phyloP scores from a whole-genome alignment of 2,113 vertebrate genomes.

The Coregonus clupeaformis region DNA sequence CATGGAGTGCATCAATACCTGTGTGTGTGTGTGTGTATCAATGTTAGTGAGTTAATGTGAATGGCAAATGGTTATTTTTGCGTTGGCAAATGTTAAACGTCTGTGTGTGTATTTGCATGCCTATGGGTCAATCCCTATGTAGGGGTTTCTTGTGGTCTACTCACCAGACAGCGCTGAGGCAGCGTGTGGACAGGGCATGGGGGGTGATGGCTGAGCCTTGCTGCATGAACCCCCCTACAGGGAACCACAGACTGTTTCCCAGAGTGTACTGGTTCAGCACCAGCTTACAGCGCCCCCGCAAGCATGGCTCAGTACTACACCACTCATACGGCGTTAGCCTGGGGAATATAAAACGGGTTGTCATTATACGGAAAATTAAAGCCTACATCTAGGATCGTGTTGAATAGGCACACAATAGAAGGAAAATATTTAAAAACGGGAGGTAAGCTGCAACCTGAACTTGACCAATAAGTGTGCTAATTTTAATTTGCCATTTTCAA shows the following conservation, averaged over 20 bases:
- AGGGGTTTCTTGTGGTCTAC: constrained; percentile 29
- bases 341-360: background rate
- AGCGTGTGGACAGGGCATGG: constrained; percentile 83
- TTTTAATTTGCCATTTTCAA: too few relatives aligned
- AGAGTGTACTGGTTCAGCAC: constrained; percentile 88
- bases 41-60: too few relatives aligned
- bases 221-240: constrained; percentile 88
- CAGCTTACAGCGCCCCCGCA: constrained; percentile 81
- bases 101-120: too few relatives aligned
- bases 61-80: too few relatives aligned
- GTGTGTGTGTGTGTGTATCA: too few relatives aligned
- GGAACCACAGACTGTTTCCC: constrained; percentile 89
- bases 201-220: constrained; percentile 87
- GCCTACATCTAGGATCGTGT: background rate
- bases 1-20: too few relatives aligned
- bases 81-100: too few relatives aligned
- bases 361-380: background rate
- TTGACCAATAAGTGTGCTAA: background rate
- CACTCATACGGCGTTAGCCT: constrained; percentile 86
- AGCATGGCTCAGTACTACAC: constrained; percentile 86
- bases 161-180: constrained; percentile 89
- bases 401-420: background rate
- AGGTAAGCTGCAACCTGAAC: background rate
- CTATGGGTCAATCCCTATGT: too few relatives aligned
- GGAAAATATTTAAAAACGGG: background rate